phyloP scores from a whole-genome alignment of 2,888 invertebrate genomes.

The Notodonta ziczac region DNA sequence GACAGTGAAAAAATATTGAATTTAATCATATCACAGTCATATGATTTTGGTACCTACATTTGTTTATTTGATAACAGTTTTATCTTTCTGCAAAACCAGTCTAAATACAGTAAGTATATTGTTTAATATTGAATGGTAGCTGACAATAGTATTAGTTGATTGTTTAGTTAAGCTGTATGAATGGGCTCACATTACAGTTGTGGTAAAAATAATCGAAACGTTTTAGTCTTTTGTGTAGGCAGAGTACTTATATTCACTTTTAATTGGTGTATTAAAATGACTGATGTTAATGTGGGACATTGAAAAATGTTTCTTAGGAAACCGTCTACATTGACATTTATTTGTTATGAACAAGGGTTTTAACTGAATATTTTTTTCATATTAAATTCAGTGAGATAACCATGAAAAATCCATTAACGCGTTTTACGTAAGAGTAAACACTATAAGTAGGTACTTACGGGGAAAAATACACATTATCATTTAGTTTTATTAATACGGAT shows the following conservation, averaged over 20 bases:
- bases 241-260: neutral
- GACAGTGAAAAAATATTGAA: too few species aligned
- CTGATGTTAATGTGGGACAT: too few species aligned
- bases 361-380: too few species aligned
- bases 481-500: too few species aligned
- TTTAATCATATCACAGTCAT: conserved; percentile 6
- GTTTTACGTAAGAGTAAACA: too few species aligned
- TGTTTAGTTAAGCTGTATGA: conserved; percentile 20
- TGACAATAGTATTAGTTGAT: conserved; percentile 15
- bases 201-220: conserved; percentile 24
- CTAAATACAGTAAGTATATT: conserved; percentile 9
- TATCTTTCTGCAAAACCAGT: conserved; percentile 9
- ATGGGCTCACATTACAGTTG: conserved; percentile 15
- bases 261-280: neutral
- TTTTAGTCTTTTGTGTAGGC: neutral
- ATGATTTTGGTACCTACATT: conserved; percentile 20
- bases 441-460: too few species aligned
- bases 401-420: too few species aligned
- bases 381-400: too few species aligned
- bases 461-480: too few species aligned
- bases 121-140: conserved; percentile 17
- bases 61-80: conserved; percentile 15
- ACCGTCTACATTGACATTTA: too few species aligned
- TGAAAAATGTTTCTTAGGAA: too few species aligned
- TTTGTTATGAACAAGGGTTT: too few species aligned